Base-by-base conservation (phyloP, 1,140 invertebrate genomes). In the Pogonomyrmex californicus region DNA sequence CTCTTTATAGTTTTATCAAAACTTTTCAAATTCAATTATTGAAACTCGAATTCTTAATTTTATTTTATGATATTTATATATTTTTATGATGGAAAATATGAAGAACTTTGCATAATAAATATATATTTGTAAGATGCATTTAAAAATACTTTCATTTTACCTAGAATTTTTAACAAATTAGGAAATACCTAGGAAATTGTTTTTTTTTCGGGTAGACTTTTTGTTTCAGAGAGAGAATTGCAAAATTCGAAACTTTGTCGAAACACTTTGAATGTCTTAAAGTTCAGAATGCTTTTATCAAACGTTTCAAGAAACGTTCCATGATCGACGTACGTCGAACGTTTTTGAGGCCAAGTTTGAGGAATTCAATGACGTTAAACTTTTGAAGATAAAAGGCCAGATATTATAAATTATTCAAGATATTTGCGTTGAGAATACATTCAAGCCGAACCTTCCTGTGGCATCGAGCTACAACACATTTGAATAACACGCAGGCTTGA, bases 401-500 rank as follows among this genome's bases (percentile, higher is more conserved):
- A 73, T 73, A 47, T 36, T 33, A 66, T 68, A 81, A 81, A 54
- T 68, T 54, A 81, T 81, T 54, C 77, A 66, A 66, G 60, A 79
- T 66, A 51, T 14, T 66, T 12, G 30, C 58, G 33, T 54, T 51
- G 41, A 49, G 44, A 63, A 49, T 63, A 77, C 10, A 33, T 63
- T 63, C 10, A 44, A 49, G 44, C 17, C 44, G 58, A 17, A 47
- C 76, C 65, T 79, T 44, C 23, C 66, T 79, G 60, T 78, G 76
- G 76, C 44, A 79, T 79, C 60, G 60, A 62, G 41, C 76, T 47
- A 33, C 33, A 56, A 33, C 33, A 56, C 44, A 38, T 66, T 79
- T 65, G 60, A 79, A 79, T 66, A 79, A 79, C 44, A 79, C 44
- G 44, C 17, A 66, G 44, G 33, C 10, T 17, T 14, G 33, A 66